Evolutionary conservation across 30 jellyfish, hydroid and myxozoan species (phyloP).

Genomic region (Aurelia sp.): DNA sequence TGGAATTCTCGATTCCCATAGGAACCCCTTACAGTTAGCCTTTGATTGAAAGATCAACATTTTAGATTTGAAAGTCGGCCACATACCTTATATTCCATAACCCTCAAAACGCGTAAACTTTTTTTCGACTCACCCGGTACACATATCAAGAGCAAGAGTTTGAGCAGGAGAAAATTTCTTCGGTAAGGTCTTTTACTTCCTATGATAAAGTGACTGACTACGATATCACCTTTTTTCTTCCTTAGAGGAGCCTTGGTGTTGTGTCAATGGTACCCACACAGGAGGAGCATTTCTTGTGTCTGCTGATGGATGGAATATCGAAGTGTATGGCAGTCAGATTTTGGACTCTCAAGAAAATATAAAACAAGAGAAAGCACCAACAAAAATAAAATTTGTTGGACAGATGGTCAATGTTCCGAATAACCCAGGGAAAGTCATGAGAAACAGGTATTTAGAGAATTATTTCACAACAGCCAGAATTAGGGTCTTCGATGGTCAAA

Average conservation of each 20-base stretch:
- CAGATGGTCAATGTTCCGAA: conserved; percentile 75
- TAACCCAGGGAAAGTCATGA: conserved; percentile 83
- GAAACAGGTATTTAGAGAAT: conserved; percentile 63
- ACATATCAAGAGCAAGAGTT: no score
- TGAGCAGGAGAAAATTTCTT: no score
- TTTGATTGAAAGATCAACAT: no score
- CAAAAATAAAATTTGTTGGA: conserved; percentile 70
- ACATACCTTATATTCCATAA: no score
- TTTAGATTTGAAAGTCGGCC: no score
- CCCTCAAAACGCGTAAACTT: no score
- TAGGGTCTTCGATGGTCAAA: no score
- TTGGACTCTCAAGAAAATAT: conserved; percentile 49
- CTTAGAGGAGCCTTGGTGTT: conserved; percentile 74
- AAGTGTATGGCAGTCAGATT: conserved; percentile 86
- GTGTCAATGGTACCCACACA: conserved; percentile 30
- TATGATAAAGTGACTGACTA: neutral
- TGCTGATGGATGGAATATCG: conserved; percentile 93
- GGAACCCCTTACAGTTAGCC: no score
- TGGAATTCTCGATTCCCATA: no score
- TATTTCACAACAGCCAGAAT: no score
- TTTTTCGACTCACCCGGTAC: no score
- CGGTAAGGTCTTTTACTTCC: no score
- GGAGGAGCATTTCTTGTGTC: conserved; percentile 85
- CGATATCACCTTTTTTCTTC: neutral
- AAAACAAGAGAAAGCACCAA: conserved; percentile 33